Conservation (phyloP, 2,113 vertebrate genomes). For the Passerina amoena region DNA sequence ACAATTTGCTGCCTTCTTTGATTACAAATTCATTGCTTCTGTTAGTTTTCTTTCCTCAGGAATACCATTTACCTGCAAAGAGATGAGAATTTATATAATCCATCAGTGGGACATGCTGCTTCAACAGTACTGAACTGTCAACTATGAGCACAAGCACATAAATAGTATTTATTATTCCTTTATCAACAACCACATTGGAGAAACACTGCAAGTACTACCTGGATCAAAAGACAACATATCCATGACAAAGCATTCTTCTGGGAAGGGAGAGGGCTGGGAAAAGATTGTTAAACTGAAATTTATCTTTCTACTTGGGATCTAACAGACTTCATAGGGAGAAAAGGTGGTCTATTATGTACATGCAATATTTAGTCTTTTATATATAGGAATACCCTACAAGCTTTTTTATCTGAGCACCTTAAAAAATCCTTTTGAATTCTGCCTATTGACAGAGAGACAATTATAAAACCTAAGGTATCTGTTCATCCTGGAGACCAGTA, state of each 20-base stretch:
- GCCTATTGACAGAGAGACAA: not conserved
- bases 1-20: not conserved
- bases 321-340: not conserved
- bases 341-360: not conserved
- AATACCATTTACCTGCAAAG: slow-evolving; percentile 97
- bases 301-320: not conserved
- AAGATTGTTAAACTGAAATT: not conserved
- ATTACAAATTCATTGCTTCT: slow-evolving; percentile 91
- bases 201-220: not conserved
- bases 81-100: not conserved
- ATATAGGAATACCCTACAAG: not conserved
- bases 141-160: not conserved
- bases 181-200: not conserved
- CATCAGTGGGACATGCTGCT: not conserved
- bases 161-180: not conserved
- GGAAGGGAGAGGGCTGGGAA: not conserved
- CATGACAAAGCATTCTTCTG: not conserved
- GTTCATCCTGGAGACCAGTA: not conserved
- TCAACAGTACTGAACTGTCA: not conserved
- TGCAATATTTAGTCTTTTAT: not conserved
- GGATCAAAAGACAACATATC: accelerated
- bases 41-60: slow-evolving; percentile 98
- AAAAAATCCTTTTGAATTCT: not conserved
- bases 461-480: not conserved
- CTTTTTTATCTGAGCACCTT: not conserved